Conservation (phyloP, 1,140 invertebrate genomes). For the Caenorhabditis elegans region DNA sequence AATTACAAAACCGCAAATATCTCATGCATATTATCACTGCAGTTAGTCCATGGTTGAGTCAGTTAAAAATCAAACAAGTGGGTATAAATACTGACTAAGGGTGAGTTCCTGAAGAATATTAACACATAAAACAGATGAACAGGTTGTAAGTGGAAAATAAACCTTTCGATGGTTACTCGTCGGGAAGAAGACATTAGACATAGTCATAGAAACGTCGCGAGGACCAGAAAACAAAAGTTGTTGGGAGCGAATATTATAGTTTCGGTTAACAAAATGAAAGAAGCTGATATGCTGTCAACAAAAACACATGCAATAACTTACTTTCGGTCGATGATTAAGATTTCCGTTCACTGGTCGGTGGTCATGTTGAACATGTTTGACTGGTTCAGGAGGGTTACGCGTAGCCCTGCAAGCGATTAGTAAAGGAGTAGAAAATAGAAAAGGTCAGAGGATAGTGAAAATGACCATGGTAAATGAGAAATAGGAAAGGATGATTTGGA, state of each 20-base stretch:
- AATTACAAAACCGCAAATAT: neutral
- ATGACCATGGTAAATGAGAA: neutral
- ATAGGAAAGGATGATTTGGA: neutral
- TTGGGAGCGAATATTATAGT: too few species aligned
- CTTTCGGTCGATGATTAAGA: constrained; percentile 23
- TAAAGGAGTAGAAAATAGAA: neutral
- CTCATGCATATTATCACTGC: neutral
- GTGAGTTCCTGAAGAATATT: neutral
- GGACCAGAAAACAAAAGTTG: neutral
- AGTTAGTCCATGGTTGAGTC: neutral
- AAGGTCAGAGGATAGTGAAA: neutral
- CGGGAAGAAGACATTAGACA: neutral
- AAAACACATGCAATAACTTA: neutral
- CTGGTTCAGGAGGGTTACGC: constrained; percentile 19
- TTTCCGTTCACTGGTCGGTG: neutral
- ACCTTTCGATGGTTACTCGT: neutral
- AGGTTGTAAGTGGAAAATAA: neutral
- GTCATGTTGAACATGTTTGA: neutral
- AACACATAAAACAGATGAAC: neutral
- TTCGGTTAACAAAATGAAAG: too few species aligned
- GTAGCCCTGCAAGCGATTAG: constrained; percentile 17
- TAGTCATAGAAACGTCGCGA: constrained; percentile 15
- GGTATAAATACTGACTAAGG: neutral
- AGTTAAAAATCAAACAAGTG: neutral
- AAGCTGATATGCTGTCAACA: neutral